Evolutionary conservation across 2,797 vertebrate genomes (phyloP).

Genomic region (Anas capensis): DNA sequence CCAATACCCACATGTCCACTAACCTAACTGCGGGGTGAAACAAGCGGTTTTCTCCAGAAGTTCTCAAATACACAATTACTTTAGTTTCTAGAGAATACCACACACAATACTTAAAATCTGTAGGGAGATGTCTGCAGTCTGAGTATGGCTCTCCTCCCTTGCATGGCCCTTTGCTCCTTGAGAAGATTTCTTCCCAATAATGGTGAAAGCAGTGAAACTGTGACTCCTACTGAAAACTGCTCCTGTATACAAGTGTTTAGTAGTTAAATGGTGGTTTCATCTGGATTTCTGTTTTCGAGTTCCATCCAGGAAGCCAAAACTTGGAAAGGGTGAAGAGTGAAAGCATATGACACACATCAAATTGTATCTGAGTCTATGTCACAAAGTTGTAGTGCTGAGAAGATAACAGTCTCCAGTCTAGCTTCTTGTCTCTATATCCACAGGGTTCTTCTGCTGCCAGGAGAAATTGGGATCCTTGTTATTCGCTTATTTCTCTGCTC

Average conservation of each 20-base stretch:
- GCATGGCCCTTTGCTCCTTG: background rate
- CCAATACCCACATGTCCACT: fast-evolving
- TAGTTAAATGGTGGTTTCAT: background rate
- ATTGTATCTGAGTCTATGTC: background rate
- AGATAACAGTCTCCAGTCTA: background rate
- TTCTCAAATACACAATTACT: background rate
- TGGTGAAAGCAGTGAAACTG: background rate
- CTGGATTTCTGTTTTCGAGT: background rate
- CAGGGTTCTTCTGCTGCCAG: background rate
- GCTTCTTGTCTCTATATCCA: background rate
- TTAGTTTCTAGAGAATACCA: background rate
- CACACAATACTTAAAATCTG: background rate
- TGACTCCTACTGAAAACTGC: background rate
- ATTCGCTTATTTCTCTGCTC: background rate
- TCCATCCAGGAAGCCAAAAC: background rate
- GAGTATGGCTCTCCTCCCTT: background rate
- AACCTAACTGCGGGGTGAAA: background rate
- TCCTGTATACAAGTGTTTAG: background rate
- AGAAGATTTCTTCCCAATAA: background rate
- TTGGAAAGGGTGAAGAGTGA: background rate
- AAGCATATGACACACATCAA: background rate
- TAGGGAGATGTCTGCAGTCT: background rate
- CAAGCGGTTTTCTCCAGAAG: background rate
- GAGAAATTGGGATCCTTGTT: background rate
- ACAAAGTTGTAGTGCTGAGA: background rate